Percentiles rank a stretch among this genome's conserved stretches.
Conservation (phyloP, 2,797 vertebrate genomes). For the Sarcophilus harrisii region DNA sequence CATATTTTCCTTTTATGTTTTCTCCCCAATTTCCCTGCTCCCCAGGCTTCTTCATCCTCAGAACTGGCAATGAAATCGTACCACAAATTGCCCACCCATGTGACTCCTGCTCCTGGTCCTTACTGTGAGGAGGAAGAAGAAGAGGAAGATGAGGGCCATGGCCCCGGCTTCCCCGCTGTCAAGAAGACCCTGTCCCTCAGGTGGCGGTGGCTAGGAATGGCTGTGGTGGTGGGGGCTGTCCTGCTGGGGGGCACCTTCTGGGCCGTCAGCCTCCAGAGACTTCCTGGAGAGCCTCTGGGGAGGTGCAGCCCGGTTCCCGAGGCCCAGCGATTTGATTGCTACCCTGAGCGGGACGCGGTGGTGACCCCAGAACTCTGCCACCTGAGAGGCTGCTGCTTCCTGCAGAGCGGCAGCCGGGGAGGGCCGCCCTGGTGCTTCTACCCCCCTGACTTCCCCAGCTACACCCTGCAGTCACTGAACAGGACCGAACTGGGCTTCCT, state of each 20-base stretch:
- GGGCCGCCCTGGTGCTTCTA: constrained; percentile 94
- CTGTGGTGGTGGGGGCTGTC: constrained; percentile 64
- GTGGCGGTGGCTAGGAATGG: constrained; percentile 74
- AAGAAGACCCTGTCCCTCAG: accelerated
- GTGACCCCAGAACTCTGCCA: constrained; percentile 90
- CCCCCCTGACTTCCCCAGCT: constrained; percentile 89
- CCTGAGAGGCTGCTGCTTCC: constrained; percentile 91
- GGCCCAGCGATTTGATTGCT: constrained; percentile 91
- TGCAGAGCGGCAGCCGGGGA: constrained; percentile 75
- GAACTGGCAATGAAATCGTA: constrained; percentile 77
- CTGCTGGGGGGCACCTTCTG: constrained; percentile 79
- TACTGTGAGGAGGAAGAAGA: constrained; percentile 68
- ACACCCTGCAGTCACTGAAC: constrained; percentile 85
- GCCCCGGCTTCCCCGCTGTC: neutral
- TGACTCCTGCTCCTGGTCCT: neutral
- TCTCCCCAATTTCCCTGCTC: neutral
- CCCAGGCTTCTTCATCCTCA: neutral
- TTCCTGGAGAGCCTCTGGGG: neutral
- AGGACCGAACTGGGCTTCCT: constrained; percentile 85
- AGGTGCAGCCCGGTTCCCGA: constrained; percentile 84
- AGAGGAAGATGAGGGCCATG: neutral
- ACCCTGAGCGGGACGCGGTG: constrained; percentile 87
- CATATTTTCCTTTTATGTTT: neutral
- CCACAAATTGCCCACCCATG: constrained; percentile 64
- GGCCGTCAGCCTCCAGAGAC: constrained; percentile 76